Evolutionary conservation across 2,888 invertebrate genomes (phyloP).

Genomic region (Epirrhoe tristata): DNA sequence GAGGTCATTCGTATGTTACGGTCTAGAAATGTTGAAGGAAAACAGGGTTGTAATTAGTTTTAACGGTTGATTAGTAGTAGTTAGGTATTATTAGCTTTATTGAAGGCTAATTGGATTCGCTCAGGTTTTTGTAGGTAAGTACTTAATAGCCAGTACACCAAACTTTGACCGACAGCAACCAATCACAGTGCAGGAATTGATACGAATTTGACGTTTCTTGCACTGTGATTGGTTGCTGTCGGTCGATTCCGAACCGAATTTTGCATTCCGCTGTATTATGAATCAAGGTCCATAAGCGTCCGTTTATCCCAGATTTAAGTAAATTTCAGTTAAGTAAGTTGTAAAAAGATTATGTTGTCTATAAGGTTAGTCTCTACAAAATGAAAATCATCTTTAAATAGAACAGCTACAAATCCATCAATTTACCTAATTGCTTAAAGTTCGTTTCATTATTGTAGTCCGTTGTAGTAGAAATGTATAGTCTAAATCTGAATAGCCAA

Average conservation of each 20-base stretch:
- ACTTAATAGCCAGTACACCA: no score
- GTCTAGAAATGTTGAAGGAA: not conserved
- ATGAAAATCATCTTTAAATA: no score
- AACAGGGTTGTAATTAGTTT: not conserved
- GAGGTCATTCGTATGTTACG: not conserved
- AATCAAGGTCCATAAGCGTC: no score
- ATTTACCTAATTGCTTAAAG: not conserved
- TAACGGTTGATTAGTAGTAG: not conserved
- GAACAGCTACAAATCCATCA: not conserved
- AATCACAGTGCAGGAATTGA: no score
- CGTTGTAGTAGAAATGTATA: not conserved
- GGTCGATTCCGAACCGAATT: no score
- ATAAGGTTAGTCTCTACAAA: no score
- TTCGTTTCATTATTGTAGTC: not conserved
- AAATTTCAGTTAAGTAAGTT: no score
- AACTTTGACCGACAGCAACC: no score
- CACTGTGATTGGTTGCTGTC: no score
- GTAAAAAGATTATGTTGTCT: not conserved
- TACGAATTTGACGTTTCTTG: no score
- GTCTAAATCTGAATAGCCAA: conserved; percentile 52
- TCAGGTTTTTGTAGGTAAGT: not conserved
- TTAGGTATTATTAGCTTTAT: not conserved
- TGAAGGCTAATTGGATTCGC: not conserved
- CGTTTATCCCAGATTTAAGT: no score
- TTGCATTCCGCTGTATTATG: no score